Evolutionary conservation across 2,113 vertebrate species (phyloP).

Genomic region (Trachemys scripta): DNA sequence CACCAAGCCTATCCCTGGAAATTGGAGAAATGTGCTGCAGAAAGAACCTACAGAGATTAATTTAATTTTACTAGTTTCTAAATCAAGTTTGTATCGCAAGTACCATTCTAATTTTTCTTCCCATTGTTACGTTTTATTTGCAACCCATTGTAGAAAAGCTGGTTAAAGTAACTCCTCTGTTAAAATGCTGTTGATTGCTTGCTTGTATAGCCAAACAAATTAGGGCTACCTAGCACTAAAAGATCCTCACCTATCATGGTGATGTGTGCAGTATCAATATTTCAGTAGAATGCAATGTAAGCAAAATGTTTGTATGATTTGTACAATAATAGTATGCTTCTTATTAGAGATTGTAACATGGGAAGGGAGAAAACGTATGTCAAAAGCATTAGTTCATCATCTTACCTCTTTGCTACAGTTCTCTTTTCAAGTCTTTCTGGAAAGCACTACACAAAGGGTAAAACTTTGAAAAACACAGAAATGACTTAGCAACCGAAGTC

Average conservation of each 20-base stretch:
- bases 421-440: not conserved
- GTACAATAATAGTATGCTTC: not conserved
- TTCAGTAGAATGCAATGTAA: not conserved
- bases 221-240: not conserved
- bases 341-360: not conserved
- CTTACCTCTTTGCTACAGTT: not conserved
- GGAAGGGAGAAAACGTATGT: not conserved
- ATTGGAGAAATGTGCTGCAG: not conserved
- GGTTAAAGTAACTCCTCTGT: conserved; percentile 18
- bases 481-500: not conserved
- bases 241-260: not conserved
- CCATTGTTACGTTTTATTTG: not conserved
- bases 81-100: not conserved
- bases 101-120: not conserved
- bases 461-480: not conserved
- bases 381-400: not conserved
- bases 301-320: not conserved
- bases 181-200: not conserved
- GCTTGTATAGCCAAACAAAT: conserved; percentile 20
- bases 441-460: not conserved
- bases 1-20: not conserved
- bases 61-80: not conserved
- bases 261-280: not conserved
- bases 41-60: not conserved
- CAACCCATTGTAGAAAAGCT: conserved; percentile 12